Evolutionary conservation across 2,888 invertebrate species (phyloP), one percentile per base, ranked within the genome.

Genomic region (Acleris cristana): DNA sequence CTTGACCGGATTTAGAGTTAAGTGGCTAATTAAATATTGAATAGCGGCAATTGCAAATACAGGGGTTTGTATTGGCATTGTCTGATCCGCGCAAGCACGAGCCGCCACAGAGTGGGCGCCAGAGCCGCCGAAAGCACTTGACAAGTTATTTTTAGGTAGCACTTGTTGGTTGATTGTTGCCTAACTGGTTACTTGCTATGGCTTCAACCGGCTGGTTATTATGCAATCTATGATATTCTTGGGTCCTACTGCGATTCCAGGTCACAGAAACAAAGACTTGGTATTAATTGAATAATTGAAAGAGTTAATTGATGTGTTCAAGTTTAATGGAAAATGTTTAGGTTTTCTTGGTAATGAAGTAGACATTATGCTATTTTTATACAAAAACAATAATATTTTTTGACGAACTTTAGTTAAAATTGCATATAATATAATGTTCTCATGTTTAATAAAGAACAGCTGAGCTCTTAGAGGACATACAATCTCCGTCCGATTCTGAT

Each of bases 81-180:
- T 51, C 61, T 65, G 58, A 40, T 40, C 1, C 40, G 40, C 14
- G 14, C 21, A 19, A 65, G 59, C 59, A 26, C 45, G 18, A 48
- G 49, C 58, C 26, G 48, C 58, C 49, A 51, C 26, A 40, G 49
- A 65, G 60, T 61, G 51, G 55, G 55, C 55, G 54, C 55, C 51
- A 23, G 59, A 40, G 40, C 40, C 45, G 54, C 40, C 10, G 60
- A 65, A 53, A 48, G 61, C 56, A 66, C 64, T 65, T 59, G 59
- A 68, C 57, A 65, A 66, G 64, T 68, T 71, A 71, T 73, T 69
- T 71, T 64, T 69, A 60, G 62, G 54, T 52, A 53, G 54, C 58
- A 64, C 61, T 71, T 69, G 49, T 54, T 23, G 52, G 58, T 55
- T 54, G 49, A 55, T 65, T 61, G 60, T 30, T 55, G 40, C 48